Conservation (phyloP, 92 coral and sea anemone species). For the Anthopleura xanthogrammica region DNA sequence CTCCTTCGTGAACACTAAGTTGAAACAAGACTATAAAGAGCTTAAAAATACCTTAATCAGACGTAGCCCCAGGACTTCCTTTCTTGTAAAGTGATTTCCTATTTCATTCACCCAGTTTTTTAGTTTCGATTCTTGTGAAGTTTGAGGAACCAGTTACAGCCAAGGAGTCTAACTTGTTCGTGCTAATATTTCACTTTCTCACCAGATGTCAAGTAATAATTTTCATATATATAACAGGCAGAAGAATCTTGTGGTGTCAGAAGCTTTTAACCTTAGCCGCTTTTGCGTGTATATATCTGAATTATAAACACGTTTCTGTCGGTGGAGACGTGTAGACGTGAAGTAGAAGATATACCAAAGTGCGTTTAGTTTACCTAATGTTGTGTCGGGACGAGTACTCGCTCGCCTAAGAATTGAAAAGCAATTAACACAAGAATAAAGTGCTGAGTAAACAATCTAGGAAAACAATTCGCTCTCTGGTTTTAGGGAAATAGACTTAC, state of each 20-base stretch:
- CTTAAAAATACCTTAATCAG: too few relatives aligned
- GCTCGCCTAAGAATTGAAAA: background rate
- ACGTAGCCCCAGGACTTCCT: too few relatives aligned
- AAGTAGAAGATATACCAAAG: background rate
- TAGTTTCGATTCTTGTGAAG: background rate
- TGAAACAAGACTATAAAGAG: too few relatives aligned
- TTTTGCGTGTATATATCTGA: background rate
- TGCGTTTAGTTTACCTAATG: background rate
- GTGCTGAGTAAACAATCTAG: background rate
- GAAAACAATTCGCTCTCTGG: background rate
- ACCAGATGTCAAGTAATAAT: background rate
- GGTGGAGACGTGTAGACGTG: background rate
- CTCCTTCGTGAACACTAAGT: too few relatives aligned
- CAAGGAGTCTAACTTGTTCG: background rate
- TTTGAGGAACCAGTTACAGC: background rate
- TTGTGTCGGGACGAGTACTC: background rate
- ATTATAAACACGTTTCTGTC: background rate
- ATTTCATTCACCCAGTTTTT: background rate
- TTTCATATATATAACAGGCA: background rate
- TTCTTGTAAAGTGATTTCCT: too few relatives aligned
- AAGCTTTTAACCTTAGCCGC: background rate
- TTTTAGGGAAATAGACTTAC: background rate
- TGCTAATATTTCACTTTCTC: background rate
- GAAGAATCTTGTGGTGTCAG: conserved; percentile 1
- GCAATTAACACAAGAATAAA: background rate